Evolutionary conservation across 1,140 invertebrate genomes (phyloP).

Genomic region (Anthonomus grandis): DNA sequence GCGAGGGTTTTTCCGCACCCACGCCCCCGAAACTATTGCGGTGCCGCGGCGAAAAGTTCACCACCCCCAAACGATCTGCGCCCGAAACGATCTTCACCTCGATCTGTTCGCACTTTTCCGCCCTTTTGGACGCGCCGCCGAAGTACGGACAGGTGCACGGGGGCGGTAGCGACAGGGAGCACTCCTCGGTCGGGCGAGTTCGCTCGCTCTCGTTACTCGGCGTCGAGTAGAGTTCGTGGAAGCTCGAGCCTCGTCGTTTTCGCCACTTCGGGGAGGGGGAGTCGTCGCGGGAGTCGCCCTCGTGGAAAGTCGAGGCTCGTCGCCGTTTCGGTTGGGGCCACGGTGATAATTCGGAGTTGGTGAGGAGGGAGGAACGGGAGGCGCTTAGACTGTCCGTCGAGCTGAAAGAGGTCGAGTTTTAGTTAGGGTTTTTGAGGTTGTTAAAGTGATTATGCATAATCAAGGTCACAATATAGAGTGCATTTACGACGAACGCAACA

Average conservation of each 20-base stretch:
- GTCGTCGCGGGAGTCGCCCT: conserved; percentile 46
- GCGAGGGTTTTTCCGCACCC: conserved; percentile 39
- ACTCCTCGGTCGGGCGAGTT: conserved; percentile 24
- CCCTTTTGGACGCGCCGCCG: conserved; percentile 55
- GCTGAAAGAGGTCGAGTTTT: conserved; percentile 28
- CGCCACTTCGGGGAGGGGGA: conserved; percentile 43
- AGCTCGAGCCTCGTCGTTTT: conserved; percentile 53
- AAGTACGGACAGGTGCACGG: conserved; percentile 78
- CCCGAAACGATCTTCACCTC: conserved; percentile 58
- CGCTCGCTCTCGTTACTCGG: not conserved
- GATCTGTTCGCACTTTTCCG: conserved; percentile 49
- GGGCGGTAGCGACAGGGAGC: conserved; percentile 57
- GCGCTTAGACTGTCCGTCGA: conserved; percentile 37
- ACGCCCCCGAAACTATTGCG: too few species aligned
- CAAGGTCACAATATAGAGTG: too few species aligned
- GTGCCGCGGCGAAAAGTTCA: too few species aligned
- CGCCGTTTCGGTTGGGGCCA: conserved; percentile 46
- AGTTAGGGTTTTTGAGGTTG: too few species aligned
- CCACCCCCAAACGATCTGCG: too few species aligned
- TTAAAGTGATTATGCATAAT: too few species aligned
- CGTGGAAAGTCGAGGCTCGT: conserved; percentile 56
- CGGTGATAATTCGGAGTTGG: conserved; percentile 27
- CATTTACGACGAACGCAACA: too few species aligned
- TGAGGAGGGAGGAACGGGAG: conserved; percentile 36
- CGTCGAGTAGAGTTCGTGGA: conserved; percentile 45